Percentiles rank a stretch among this genome's conserved stretches.
phyloP scores from a whole-genome alignment of 2,113 vertebrate genomes.

The Lasiurus cinereus region DNA sequence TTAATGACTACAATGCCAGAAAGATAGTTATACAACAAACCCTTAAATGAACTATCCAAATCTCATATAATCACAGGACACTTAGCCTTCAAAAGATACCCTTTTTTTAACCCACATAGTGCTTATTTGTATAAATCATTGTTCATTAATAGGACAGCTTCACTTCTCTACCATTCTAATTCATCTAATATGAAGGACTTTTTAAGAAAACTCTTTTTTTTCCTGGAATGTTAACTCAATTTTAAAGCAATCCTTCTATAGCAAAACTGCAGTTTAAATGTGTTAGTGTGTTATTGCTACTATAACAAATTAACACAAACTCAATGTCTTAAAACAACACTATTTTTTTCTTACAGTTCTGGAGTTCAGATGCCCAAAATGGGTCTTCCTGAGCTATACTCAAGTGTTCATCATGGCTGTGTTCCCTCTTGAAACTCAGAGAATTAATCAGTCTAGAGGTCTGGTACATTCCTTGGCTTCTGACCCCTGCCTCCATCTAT shows the following conservation, averaged over 20 bases:
- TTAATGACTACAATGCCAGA: background rate
- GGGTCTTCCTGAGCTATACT: background rate
- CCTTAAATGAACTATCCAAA: background rate
- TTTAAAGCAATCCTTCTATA: background rate
- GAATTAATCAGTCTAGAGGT: background rate
- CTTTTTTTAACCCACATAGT: background rate
- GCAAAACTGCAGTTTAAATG: background rate
- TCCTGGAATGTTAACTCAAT: background rate
- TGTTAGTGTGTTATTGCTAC: background rate
- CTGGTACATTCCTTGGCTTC: rapidly evolving
- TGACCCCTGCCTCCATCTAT: background rate
- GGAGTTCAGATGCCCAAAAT: background rate
- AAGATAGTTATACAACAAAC: background rate
- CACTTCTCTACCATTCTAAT: background rate
- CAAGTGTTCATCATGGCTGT: background rate
- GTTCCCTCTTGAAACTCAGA: rapidly evolving
- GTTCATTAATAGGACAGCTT: background rate
- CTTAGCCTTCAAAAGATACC: background rate
- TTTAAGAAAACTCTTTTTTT: constrained; percentile 1
- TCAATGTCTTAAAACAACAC: background rate
- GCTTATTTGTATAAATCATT: background rate
- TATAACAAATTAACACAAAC: background rate
- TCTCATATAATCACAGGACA: background rate
- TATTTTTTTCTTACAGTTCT: background rate
- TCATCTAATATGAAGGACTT: background rate